A percentile compares a stretch with the other conserved stretches of the same genome.
Evolutionary conservation across 2,888 invertebrate species (phyloP).

Genomic region (Ctenicera cuprea): DNA sequence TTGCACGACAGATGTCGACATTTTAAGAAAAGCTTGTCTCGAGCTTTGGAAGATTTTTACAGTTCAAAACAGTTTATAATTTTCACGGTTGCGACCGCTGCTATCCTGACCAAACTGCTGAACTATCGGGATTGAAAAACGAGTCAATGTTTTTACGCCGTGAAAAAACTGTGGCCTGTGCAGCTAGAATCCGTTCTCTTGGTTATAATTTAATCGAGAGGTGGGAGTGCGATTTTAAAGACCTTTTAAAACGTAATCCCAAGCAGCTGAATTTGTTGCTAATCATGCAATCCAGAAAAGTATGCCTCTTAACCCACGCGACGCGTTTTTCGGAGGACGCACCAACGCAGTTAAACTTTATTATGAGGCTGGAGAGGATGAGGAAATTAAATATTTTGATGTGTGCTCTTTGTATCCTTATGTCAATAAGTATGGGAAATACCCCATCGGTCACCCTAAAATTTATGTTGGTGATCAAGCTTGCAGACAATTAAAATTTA

Average conservation of each 20-base stretch:
- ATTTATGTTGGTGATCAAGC: too few relatives aligned
- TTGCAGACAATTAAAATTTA: too few relatives aligned
- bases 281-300: too few relatives aligned
- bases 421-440: too few relatives aligned
- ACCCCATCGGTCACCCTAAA: too few relatives aligned
- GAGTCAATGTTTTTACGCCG: constrained; percentile 9
- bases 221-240: constrained; percentile 31
- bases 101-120: constrained; percentile 6
- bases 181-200: not conserved
- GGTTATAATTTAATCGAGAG: constrained; percentile 35
- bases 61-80: constrained; percentile 16
- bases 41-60: constrained; percentile 36
- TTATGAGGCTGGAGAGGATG: too few relatives aligned
- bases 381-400: too few relatives aligned
- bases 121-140: not conserved
- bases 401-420: too few relatives aligned
- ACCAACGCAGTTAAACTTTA: too few relatives aligned
- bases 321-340: too few relatives aligned
- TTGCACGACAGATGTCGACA: constrained; percentile 48
- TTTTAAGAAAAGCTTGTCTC: constrained; percentile 37
- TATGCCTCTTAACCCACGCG: too few relatives aligned
- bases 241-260: not conserved
- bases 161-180: constrained; percentile 10
- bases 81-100: constrained; percentile 21
- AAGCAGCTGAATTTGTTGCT: too few relatives aligned